Conservation (phyloP, 2,797 vertebrate species). For the Parambassis ranga region DNA sequence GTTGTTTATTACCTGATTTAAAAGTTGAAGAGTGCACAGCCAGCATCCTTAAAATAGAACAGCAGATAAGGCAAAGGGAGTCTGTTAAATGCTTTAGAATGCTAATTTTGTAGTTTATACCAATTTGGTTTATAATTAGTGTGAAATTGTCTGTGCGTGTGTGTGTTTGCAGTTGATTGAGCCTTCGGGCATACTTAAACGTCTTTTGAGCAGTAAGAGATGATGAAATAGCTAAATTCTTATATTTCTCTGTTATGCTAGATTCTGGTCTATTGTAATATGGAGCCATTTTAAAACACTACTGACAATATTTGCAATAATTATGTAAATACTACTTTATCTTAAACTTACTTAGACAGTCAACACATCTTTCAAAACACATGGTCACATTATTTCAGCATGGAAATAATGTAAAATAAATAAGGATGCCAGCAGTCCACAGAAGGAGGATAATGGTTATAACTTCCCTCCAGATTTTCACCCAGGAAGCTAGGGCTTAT, state of each 20-base stretch:
- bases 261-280: not conserved
- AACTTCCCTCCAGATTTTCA: too few species aligned
- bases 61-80: slow-evolving; percentile 16
- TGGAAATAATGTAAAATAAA: too few species aligned
- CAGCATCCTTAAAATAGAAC: slow-evolving; percentile 28
- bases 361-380: not conserved
- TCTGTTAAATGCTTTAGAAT: slow-evolving; percentile 19
- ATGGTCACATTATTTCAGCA: not conserved
- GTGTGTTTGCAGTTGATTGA: not conserved
- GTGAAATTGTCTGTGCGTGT: slow-evolving; percentile 2
- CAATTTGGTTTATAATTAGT: slow-evolving; percentile 26
- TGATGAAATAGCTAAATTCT: not conserved
- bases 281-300: not conserved
- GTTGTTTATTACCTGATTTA: slow-evolving; percentile 10
- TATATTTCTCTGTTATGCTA: not conserved
- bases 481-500: too few species aligned
- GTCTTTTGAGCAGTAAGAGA: not conserved
- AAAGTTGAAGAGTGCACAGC: slow-evolving; percentile 7
- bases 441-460: too few species aligned
- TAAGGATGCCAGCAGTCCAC: too few species aligned
- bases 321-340: too few species aligned
- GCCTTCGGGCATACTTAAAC: not conserved
- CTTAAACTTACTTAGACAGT: not conserved
- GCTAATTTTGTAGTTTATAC: slow-evolving; percentile 21
- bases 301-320: not conserved